These are phyloP conservation scores for Caenorhabditis imperialis DNA, from an alignment of 2,888 invertebrate species.

Conservation along the genomic window DNA sequence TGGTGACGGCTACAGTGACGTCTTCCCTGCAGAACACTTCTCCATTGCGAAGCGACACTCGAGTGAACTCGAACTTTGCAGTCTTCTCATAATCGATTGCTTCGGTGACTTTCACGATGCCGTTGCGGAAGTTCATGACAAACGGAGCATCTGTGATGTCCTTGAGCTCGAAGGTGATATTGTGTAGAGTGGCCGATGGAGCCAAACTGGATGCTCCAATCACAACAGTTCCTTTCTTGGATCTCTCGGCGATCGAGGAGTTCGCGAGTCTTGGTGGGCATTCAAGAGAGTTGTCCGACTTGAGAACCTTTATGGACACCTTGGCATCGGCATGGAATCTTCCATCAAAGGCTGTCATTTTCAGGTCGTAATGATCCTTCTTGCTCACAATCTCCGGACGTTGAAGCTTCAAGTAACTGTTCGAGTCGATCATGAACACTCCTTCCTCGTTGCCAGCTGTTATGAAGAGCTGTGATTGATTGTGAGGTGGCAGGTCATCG, in stretches of 20 bases:
- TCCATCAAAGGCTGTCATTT: slow-evolving; percentile 69
- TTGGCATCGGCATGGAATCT: slow-evolving; percentile 18
- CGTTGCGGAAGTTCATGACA: slow-evolving; percentile 45
- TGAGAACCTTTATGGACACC: slow-evolving; percentile 15
- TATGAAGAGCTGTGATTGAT: slow-evolving; percentile 65
- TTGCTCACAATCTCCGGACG: slow-evolving; percentile 23
- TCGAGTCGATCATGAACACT: slow-evolving; percentile 60
- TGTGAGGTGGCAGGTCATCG: slow-evolving; percentile 67
- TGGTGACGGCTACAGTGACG: slow-evolving; percentile 61
- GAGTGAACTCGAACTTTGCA: slow-evolving; percentile 14
- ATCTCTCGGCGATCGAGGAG: slow-evolving; percentile 20
- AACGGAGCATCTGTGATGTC: slow-evolving; percentile 7
- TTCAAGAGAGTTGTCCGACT: neutral
- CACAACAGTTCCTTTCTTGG: slow-evolving; percentile 40
- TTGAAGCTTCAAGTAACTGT: slow-evolving; percentile 11
- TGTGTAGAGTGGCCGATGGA: neutral
- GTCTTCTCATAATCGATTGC: slow-evolving; percentile 32
- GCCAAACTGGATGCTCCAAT: slow-evolving; percentile 5
- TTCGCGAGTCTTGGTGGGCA: slow-evolving; percentile 14
- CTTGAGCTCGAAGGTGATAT: slow-evolving; percentile 13
- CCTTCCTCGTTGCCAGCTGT: slow-evolving; percentile 67
- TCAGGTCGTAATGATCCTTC: slow-evolving; percentile 35
- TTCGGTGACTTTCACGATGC: slow-evolving; percentile 44
- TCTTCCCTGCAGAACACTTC: slow-evolving; percentile 17
- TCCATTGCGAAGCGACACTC: slow-evolving; percentile 9